Conservation (phyloP, 2,113 vertebrate genomes). For the Sinosuthora webbiana region DNA sequence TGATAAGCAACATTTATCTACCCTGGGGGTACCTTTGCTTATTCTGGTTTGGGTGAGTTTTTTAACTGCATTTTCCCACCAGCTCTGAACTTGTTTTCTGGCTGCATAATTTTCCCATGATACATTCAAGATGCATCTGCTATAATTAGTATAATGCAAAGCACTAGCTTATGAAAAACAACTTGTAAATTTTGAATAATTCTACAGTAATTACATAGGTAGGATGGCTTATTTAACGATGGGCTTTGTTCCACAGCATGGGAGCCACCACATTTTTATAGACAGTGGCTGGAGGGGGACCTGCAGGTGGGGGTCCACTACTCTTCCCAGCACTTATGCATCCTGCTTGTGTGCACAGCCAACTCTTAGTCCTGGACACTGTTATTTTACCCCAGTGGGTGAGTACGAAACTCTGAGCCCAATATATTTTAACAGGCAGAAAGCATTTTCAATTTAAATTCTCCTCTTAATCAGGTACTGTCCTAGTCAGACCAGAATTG, state of each 20-base stretch:
- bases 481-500: neutral
- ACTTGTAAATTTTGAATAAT: constrained; percentile 10
- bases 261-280: neutral
- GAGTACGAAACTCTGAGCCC: neutral
- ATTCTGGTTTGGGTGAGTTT: neutral
- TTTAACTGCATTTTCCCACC: constrained; percentile 25
- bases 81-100: constrained; percentile 33
- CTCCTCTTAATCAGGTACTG: neutral
- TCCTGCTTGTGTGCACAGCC: neutral
- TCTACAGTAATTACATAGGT: constrained; percentile 2
- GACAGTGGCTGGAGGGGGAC: neutral
- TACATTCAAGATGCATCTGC: constrained; percentile 34
- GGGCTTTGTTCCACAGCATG: neutral
- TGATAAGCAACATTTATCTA: constrained; percentile 16
- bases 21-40: neutral
- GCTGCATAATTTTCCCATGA: constrained; percentile 23
- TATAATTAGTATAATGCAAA: constrained; percentile 29
- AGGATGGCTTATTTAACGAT: neutral
- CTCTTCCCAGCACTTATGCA: neutral
- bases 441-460: neutral
- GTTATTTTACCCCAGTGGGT: neutral
- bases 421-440: neutral
- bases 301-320: neutral
- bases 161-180: constrained; percentile 9
- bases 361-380: neutral